Conservation (phyloP, 2,888 invertebrate genomes). For the Synergus umbraculus region DNA sequence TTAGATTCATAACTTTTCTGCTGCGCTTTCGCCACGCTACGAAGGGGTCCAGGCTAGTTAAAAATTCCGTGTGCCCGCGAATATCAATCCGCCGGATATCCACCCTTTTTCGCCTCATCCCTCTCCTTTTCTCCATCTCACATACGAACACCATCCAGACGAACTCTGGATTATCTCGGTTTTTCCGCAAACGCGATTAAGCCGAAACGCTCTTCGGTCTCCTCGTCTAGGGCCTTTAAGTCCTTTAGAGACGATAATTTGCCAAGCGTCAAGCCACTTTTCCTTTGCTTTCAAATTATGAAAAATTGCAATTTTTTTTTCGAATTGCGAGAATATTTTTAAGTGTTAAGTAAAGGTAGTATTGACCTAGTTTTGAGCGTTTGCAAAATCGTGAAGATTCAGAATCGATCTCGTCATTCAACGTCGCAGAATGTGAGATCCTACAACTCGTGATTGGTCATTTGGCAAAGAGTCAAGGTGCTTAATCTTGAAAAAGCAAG, state of each 20-base stretch:
- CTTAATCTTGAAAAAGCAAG: slow-evolving; percentile 6
- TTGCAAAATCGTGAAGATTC: background rate
- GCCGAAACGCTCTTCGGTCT: slow-evolving; percentile 67
- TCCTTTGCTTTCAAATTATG: slow-evolving; percentile 35
- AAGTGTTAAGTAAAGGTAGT: background rate
- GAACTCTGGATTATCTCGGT: slow-evolving; percentile 71
- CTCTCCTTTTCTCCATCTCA: slow-evolving; percentile 47
- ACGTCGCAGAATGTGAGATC: background rate
- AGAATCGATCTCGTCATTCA: background rate
- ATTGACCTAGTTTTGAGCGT: background rate
- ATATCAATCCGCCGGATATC: slow-evolving; percentile 68
- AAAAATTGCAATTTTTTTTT: slow-evolving; percentile 40
- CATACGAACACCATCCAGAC: slow-evolving; percentile 63
- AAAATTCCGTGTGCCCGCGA: slow-evolving; percentile 75
- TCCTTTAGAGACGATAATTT: slow-evolving; percentile 54
- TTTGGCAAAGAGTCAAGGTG: slow-evolving; percentile 33
- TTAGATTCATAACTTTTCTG: slow-evolving; percentile 77
- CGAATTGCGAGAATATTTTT: slow-evolving; percentile 7
- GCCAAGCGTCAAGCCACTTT: slow-evolving; percentile 47
- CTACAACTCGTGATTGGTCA: slow-evolving; percentile 25
- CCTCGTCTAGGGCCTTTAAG: slow-evolving; percentile 52
- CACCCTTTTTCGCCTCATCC: slow-evolving; percentile 43
- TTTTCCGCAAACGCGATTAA: slow-evolving; percentile 75
- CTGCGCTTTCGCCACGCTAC: slow-evolving; percentile 68
- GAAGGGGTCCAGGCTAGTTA: slow-evolving; percentile 71